phyloP scores from a whole-genome alignment of 30 jellyfish, hydroid and myxozoan genomes.

The Hydra vulgaris region DNA sequence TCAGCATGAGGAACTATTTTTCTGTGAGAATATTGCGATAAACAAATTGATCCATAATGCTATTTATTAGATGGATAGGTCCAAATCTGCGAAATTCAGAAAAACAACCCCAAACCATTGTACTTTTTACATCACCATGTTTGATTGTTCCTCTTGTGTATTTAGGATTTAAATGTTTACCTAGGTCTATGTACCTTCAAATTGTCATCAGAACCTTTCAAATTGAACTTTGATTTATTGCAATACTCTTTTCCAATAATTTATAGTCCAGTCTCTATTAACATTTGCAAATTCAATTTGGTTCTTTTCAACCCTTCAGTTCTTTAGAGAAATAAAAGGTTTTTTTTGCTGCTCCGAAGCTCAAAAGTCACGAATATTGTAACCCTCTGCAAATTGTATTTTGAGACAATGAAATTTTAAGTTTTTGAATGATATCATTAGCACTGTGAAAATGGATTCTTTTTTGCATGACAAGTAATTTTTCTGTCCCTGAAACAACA shows the following conservation, averaged over 20 bases:
- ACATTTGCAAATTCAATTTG: neutral
- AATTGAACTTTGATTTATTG: neutral
- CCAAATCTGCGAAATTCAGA: neutral
- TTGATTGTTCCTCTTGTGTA: neutral
- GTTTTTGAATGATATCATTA: neutral
- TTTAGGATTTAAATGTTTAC: neutral
- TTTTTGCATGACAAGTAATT: neutral
- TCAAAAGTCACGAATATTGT: neutral
- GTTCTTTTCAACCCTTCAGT: too few relatives aligned
- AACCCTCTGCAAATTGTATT: neutral
- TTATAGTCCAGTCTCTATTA: neutral
- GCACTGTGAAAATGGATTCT: neutral
- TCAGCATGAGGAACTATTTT: neutral
- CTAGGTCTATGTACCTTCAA: neutral
- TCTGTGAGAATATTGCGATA: neutral
- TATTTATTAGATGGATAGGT: neutral
- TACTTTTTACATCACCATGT: neutral
- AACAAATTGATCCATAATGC: neutral
- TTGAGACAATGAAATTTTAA: neutral
- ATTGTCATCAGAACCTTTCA: neutral
- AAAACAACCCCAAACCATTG: neutral
- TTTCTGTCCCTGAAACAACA: neutral
- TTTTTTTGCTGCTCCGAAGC: neutral
- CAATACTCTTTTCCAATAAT: neutral
- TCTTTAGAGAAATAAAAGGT: neutral